Percentiles rank a stretch among this genome's conserved stretches.
phyloP scores from a whole-genome alignment of 2,888 invertebrate genomes.

The Tholera decimalis region DNA sequence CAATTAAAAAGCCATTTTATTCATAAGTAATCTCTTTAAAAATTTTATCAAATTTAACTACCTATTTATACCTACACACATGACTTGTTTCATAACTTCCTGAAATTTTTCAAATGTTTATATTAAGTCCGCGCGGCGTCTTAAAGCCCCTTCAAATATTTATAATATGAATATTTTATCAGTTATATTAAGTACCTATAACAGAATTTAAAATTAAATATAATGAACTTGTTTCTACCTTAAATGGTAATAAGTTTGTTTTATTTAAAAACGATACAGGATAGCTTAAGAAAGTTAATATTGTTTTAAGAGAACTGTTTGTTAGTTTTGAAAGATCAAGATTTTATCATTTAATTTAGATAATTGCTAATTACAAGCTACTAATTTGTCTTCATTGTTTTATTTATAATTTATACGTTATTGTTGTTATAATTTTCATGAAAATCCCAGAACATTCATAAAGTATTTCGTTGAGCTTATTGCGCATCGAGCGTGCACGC shows the following conservation, averaged over 20 bases:
- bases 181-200: constrained; percentile 2
- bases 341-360: constrained; percentile 37
- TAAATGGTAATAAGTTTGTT: constrained; percentile 7
- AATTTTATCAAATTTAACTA: constrained; percentile 89
- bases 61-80: constrained; percentile 85
- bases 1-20: constrained; percentile 89
- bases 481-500: constrained; percentile 79
- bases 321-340: constrained; percentile 45
- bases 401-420: constrained; percentile 42
- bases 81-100: constrained; percentile 80
- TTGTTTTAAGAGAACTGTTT: constrained; percentile 44
- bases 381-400: constrained; percentile 50
- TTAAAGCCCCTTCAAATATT: constrained; percentile 66
- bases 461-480: constrained; percentile 80
- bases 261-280: constrained; percentile 35
- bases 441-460: constrained; percentile 62
- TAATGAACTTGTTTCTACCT: not conserved
- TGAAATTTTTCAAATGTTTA: constrained; percentile 81
- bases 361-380: constrained; percentile 58
- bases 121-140: constrained; percentile 84
- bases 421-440: constrained; percentile 58
- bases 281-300: constrained; percentile 24
- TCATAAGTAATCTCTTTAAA: constrained; percentile 89
- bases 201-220: constrained; percentile 4
- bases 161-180: constrained; percentile 27